These are phyloP conservation scores for Rhimphoctona megacephalus DNA, from an alignment of 2,888 invertebrate species.

Conservation along the genomic window DNA sequence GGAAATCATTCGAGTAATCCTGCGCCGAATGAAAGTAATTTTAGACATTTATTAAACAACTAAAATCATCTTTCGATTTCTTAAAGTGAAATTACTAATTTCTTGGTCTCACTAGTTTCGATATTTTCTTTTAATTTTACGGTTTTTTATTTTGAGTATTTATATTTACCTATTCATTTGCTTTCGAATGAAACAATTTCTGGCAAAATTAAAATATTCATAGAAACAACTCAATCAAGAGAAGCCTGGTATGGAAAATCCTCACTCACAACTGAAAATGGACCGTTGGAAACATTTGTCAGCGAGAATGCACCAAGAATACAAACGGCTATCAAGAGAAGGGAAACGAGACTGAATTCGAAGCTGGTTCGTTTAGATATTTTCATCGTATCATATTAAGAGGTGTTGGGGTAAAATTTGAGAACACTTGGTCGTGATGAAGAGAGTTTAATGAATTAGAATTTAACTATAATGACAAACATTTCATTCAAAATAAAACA, in stretches of 20 bases:
- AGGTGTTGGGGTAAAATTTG: neutral
- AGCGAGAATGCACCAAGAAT: conserved; percentile 70
- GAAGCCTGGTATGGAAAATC: conserved; percentile 55
- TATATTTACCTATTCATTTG: too few species aligned
- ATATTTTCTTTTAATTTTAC: neutral
- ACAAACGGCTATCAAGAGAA: conserved; percentile 48
- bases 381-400: neutral
- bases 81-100: too few species aligned
- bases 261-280: conserved; percentile 17
- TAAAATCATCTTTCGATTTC: neutral
- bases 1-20: neutral
- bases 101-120: neutral
- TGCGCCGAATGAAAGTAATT: conserved; percentile 47
- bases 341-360: conserved; percentile 45
- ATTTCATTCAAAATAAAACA: neutral
- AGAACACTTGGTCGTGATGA: neutral
- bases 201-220: neutral
- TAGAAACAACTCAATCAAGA: conserved; percentile 8
- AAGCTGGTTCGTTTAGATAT: conserved; percentile 56
- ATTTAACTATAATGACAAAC: neutral
- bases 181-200: neutral
- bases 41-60: neutral
- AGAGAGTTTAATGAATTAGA: neutral
- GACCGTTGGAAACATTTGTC: conserved; percentile 63
- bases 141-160: too few species aligned